These are phyloP conservation scores for Drosophila punjabiensis DNA, from an alignment of 1,140 invertebrate species.

Conservation along the genomic window DNA sequence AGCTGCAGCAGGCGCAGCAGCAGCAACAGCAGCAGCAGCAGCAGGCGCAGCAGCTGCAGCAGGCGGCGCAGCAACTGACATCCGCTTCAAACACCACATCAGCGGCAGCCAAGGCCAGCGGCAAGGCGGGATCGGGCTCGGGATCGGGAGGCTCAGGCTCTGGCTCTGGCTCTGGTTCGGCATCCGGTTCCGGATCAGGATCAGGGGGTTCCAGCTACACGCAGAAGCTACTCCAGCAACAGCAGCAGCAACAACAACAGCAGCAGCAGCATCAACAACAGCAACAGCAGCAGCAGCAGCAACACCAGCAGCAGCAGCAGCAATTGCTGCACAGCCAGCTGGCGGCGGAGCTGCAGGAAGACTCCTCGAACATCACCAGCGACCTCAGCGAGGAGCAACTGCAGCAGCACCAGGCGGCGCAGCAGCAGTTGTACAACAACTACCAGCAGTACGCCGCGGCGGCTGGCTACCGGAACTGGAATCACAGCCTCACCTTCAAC, in stretches of 20 bases:
- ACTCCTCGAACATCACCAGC: conserved; percentile 82
- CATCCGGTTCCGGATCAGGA: conserved; percentile 40
- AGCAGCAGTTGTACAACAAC: conserved; percentile 81
- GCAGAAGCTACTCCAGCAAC: conserved; percentile 63
- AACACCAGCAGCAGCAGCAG: conserved; percentile 71
- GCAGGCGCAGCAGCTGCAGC: conserved; percentile 66
- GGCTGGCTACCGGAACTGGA: conserved; percentile 80
- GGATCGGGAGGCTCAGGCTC: conserved; percentile 23
- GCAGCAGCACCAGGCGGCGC: conserved; percentile 76
- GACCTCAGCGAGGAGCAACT: conserved; percentile 83
- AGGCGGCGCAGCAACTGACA: conserved; percentile 79
- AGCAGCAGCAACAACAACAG: conserved; percentile 67
- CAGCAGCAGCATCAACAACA: conserved; percentile 71
- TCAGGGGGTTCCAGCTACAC: conserved; percentile 60
- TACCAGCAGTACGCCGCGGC: conserved; percentile 82
- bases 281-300: conserved; percentile 67
- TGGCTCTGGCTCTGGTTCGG: conserved; percentile 29
- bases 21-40: conserved; percentile 67
- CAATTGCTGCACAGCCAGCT: conserved; percentile 72
- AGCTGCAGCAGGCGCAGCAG: conserved; percentile 50
- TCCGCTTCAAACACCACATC: conserved; percentile 70
- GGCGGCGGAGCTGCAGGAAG: conserved; percentile 75
- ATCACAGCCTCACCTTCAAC: conserved; percentile 78
- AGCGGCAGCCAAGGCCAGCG: conserved; percentile 60
- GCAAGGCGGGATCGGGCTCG: conserved; percentile 63